Evolutionary conservation across 2,888 invertebrate genomes (phyloP).

Genomic region (Xylota segnis): DNA sequence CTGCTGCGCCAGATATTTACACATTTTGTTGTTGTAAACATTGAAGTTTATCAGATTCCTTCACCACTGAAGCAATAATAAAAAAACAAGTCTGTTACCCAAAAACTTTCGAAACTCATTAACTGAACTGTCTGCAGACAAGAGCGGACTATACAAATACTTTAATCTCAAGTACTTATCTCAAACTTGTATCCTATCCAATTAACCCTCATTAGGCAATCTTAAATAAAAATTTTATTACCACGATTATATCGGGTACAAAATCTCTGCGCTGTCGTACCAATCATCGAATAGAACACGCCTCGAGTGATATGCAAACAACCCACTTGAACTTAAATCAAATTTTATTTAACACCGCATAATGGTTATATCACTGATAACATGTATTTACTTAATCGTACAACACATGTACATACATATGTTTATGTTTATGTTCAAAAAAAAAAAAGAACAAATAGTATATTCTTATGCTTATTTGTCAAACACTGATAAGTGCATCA

Average conservation of each 20-base stretch:
- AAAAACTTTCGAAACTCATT: not conserved
- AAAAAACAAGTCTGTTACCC: not conserved
- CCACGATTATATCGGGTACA: not conserved
- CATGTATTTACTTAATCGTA: not conserved
- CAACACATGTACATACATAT: not conserved
- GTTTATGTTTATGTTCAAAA: not conserved
- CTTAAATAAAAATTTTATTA: slow-evolving; percentile 6
- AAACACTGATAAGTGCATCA: not conserved
- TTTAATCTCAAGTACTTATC: slow-evolving; percentile 1
- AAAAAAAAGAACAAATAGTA: not conserved
- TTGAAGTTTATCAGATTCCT: no score
- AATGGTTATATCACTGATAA: slow-evolving; percentile 20
- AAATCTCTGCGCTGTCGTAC: not conserved
- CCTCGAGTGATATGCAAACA: not conserved
- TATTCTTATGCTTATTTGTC: not conserved
- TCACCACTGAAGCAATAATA: not conserved
- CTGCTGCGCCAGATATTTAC: no score
- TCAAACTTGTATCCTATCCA: not conserved
- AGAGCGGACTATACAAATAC: not conserved
- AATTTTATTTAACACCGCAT: not conserved
- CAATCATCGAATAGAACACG: not conserved
- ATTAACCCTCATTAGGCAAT: slow-evolving; percentile 3
- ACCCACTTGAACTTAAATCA: slow-evolving; percentile 16
- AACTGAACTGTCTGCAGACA: not conserved
- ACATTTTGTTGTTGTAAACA: no score